Evolutionary conservation across 1,140 invertebrate species (phyloP).

Genomic region (Thaumatotibia leucotreta): DNA sequence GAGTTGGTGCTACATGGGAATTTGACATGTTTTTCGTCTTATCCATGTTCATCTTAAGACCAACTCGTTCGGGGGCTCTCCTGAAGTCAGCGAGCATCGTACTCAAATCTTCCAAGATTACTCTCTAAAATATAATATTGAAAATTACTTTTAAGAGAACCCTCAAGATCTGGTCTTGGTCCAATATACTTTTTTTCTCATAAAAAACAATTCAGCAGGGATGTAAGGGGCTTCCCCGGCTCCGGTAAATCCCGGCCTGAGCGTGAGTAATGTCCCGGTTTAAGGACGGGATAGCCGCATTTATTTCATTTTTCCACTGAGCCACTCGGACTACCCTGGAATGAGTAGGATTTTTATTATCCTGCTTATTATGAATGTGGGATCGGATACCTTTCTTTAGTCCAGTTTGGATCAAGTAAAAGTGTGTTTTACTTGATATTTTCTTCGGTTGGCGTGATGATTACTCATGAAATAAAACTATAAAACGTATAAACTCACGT

Average conservation of each 20-base stretch:
- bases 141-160: not conserved
- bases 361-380: not conserved
- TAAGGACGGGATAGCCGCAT: not conserved
- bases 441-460: no score
- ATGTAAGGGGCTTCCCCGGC: conserved; percentile 1
- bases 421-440: not conserved
- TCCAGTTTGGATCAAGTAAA: not conserved
- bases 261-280: conserved; percentile 10
- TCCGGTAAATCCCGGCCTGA: conserved; percentile 1
- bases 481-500: no score
- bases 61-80: no score
- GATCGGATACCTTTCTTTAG: not conserved
- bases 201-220: conserved; percentile 10
- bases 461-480: no score
- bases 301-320: conserved; percentile 14
- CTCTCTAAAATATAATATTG: no score
- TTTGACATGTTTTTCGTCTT: no score
- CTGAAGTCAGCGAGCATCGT: no score
- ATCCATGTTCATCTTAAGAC: no score
- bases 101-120: no score
- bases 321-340: not conserved
- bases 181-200: conserved; percentile 4
- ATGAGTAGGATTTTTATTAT: not conserved
- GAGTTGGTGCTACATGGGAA: no score
- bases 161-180: not conserved